Conservation (phyloP, 2,113 vertebrate genomes). For the Antechinus flavipes region DNA sequence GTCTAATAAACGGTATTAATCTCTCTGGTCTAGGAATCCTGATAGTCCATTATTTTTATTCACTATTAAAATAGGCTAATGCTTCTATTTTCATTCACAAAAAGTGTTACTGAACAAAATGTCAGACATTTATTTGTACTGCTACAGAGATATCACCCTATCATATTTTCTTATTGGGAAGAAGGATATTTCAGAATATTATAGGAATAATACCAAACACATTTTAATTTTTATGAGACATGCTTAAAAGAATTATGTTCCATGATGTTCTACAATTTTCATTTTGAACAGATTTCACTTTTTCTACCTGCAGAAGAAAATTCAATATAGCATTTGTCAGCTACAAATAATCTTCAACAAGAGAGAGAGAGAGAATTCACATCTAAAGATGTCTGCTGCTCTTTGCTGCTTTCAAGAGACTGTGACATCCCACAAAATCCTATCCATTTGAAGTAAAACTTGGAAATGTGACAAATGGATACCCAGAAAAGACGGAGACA, state of each 20-base stretch:
- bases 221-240: conserved; percentile 58
- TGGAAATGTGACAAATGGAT: conserved; percentile 62
- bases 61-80: conserved; percentile 70
- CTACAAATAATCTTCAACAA: conserved; percentile 29
- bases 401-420: conserved; percentile 52
- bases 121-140: conserved; percentile 71
- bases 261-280: conserved; percentile 20
- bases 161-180: conserved; percentile 43
- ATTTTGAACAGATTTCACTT: conserved; percentile 42
- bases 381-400: conserved; percentile 2
- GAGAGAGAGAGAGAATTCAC: conserved; percentile 20
- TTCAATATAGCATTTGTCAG: conserved; percentile 39
- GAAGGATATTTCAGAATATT: conserved; percentile 65
- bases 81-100: conserved; percentile 67
- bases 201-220: conserved; percentile 33
- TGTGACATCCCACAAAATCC: conserved; percentile 38
- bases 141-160: conserved; percentile 69
- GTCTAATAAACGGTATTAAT: conserved; percentile 66
- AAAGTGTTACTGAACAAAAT: conserved; percentile 72
- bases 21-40: conserved; percentile 64
- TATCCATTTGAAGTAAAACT: conserved; percentile 60
- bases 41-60: conserved; percentile 67
- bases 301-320: conserved; percentile 36
- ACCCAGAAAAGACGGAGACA: conserved; percentile 17
- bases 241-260: conserved; percentile 47